Percentiles rank a stretch among this genome's conserved stretches.
phyloP scores from a whole-genome alignment of 2,113 vertebrate genomes.

The Rhinopomastus cyanomelas region DNA sequence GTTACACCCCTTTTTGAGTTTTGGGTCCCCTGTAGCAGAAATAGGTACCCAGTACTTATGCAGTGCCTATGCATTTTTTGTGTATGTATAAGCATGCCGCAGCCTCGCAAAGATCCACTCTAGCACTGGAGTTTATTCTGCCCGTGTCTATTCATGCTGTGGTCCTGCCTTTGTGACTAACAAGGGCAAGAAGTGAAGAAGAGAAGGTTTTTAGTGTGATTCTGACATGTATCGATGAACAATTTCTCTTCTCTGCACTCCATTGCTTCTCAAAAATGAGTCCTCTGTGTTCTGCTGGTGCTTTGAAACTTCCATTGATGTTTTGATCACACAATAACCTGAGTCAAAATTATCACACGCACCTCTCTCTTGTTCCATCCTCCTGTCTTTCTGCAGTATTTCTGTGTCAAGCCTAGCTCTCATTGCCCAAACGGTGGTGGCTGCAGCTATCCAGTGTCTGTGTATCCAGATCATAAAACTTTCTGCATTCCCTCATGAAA shows the following conservation, averaged over 20 bases:
- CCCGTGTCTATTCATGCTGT: rapidly evolving
- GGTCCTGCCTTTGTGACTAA: neutral
- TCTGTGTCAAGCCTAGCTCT: neutral
- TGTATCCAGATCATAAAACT: neutral
- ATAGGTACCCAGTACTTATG: neutral
- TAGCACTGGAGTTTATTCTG: neutral
- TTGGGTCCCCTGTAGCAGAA: neutral
- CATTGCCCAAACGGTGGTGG: neutral
- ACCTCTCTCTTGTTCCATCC: neutral
- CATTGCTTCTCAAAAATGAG: neutral
- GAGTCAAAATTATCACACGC: neutral
- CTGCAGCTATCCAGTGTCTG: neutral
- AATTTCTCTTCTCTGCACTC: neutral
- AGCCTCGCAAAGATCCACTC: neutral
- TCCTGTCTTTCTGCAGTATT: neutral
- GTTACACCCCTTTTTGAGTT: neutral
- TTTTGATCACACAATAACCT: neutral
- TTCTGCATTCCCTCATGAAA: neutral
- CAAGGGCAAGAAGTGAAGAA: neutral
- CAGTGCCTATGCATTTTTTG: neutral
- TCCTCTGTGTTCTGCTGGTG: neutral
- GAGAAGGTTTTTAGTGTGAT: neutral
- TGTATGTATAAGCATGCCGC: neutral
- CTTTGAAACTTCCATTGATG: neutral
- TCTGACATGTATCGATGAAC: neutral